These are phyloP conservation scores for Telmatherina bonti DNA, from an alignment of 2,797 vertebrate genomes.

Conservation along the genomic window DNA sequence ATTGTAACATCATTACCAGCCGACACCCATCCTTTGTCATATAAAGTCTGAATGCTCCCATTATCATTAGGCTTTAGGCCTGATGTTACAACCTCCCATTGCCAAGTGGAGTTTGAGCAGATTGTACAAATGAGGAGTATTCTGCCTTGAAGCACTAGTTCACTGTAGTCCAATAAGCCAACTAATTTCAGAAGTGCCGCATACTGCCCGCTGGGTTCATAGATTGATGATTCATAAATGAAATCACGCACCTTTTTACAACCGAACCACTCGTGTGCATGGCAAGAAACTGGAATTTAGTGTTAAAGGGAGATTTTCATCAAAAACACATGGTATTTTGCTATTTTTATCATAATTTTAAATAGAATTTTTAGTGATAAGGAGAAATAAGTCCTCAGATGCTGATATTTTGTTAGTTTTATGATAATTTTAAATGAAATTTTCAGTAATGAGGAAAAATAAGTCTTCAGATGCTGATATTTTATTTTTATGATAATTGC, in stretches of 20 bases:
- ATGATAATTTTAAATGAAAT: constrained; percentile 32
- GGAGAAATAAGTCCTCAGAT: too few relatives aligned
- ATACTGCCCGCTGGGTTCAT: constrained; percentile 62
- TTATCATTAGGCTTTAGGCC: constrained; percentile 73
- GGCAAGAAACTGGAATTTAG: constrained; percentile 33
- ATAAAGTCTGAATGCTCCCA: constrained; percentile 71
- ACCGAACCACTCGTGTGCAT: constrained; percentile 18
- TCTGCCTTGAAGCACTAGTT: constrained; percentile 67
- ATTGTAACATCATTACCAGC: constrained; percentile 68
- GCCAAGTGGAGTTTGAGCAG: constrained; percentile 75
- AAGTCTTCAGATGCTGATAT: too few relatives aligned
- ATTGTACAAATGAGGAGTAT: constrained; percentile 74
- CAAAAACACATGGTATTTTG: too few relatives aligned
- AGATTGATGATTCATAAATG: constrained; percentile 68
- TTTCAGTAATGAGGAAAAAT: constrained; percentile 4
- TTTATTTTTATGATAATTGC: too few relatives aligned
- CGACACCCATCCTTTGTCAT: constrained; percentile 72
- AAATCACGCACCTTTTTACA: constrained; percentile 62
- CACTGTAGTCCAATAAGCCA: constrained; percentile 69
- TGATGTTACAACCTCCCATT: constrained; percentile 77
- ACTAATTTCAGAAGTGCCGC: constrained; percentile 68
- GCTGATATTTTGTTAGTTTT: constrained; percentile 7
- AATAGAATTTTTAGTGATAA: too few relatives aligned
- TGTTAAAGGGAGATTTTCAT: constrained; percentile 10
- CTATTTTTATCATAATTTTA: too few relatives aligned